These are phyloP conservation scores for Sphyrna mokarran DNA, from an alignment of 2,113 vertebrate species.

Conservation along the genomic window DNA sequence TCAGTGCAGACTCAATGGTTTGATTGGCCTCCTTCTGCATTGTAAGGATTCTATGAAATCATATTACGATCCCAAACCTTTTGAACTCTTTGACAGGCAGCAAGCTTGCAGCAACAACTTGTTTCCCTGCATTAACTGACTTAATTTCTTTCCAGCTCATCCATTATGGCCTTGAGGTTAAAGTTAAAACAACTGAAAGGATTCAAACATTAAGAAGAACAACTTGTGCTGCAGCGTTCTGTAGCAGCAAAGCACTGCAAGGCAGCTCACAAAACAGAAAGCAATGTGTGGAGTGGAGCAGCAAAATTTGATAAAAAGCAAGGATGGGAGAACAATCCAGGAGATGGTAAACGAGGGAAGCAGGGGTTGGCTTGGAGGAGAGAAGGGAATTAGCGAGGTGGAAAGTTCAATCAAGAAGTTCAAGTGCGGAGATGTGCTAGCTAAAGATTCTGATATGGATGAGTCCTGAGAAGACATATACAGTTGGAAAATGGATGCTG, in stretches of 20 bases:
- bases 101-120: neutral
- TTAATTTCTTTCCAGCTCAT: neutral
- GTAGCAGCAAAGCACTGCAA: neutral
- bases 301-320: neutral
- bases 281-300: neutral
- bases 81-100: neutral
- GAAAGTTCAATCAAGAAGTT: neutral
- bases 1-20: no score
- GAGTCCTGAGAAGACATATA: neutral
- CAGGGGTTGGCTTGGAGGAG: neutral
- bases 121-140: neutral
- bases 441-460: neutral
- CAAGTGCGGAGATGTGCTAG: neutral
- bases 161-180: neutral
- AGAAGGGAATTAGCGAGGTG: neutral
- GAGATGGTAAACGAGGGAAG: neutral
- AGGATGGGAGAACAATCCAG: neutral
- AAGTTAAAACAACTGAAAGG: neutral
- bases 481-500: neutral
- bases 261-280: neutral
- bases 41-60: neutral
- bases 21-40: no score
- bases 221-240: neutral
- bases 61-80: neutral
- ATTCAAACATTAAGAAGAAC: neutral